phyloP scores from a whole-genome alignment of 2,797 vertebrate species.

The Melanotaenia parkinsoni region DNA sequence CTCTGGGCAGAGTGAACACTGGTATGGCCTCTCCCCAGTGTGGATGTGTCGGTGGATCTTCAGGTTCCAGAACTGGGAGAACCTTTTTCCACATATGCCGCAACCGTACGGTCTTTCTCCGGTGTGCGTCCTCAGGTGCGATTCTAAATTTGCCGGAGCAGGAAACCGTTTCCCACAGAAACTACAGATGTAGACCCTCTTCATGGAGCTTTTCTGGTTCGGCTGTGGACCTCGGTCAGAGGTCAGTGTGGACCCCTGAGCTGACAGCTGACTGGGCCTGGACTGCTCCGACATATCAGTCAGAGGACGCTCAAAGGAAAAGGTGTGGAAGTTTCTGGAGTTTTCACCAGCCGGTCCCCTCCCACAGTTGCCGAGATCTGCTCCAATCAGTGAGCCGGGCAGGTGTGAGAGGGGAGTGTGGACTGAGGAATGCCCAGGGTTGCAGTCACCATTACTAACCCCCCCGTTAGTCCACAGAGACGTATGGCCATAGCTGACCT shows the following conservation, averaged over 20 bases:
- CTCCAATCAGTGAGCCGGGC: constrained; percentile 18
- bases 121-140: constrained; percentile 71
- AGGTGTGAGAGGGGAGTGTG: constrained; percentile 42
- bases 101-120: constrained; percentile 65
- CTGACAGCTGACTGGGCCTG: constrained; percentile 20
- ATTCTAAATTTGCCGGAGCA: constrained; percentile 71
- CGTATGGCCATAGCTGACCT: constrained; percentile 72
- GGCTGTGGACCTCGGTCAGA: constrained; percentile 16
- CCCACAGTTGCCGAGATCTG: constrained; percentile 33
- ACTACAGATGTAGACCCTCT: constrained; percentile 59
- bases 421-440: constrained; percentile 62
- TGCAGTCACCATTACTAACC: constrained; percentile 39
- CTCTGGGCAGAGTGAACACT: constrained; percentile 66
- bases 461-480: constrained; percentile 65
- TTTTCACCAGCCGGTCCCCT: constrained; percentile 29
- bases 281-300: constrained; percentile 57
- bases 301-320: constrained; percentile 36
- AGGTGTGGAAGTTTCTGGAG: constrained; percentile 18
- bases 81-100: constrained; percentile 73
- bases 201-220: constrained; percentile 42
- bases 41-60: constrained; percentile 75
- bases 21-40: constrained; percentile 70
- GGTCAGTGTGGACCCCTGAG: constrained; percentile 18
- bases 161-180: constrained; percentile 73
- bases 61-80: constrained; percentile 80